phyloP scores from a whole-genome alignment of 1,140 invertebrate species.

The Frieseomelitta varia region DNA sequence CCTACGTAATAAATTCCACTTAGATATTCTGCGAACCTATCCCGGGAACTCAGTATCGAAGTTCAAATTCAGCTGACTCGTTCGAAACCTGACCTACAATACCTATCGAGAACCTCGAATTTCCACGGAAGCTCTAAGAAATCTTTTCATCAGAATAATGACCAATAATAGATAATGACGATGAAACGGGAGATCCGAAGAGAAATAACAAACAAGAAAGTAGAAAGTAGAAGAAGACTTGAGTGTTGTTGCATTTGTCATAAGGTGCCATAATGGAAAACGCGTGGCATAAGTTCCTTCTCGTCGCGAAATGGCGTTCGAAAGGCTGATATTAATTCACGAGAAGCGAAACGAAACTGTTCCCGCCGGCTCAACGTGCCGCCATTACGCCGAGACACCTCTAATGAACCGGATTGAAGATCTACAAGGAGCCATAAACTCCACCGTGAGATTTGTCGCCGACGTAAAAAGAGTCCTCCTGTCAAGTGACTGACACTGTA shows the following conservation, averaged over 20 bases:
- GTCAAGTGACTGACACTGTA: conserved; percentile 16
- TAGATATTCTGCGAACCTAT: neutral
- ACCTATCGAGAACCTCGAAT: neutral
- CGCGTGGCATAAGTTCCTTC: neutral
- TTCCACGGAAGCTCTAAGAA: neutral
- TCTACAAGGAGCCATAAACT: conserved; percentile 37
- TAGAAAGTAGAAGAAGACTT: neutral
- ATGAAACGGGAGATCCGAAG: too few relatives aligned
- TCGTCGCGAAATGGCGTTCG: too few relatives aligned
- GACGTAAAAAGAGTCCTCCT: conserved; percentile 16
- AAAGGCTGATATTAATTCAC: conserved; percentile 21
- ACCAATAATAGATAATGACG: neutral
- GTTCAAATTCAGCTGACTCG: neutral
- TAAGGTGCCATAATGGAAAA: conserved; percentile 2
- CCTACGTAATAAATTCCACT: neutral
- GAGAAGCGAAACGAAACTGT: neutral
- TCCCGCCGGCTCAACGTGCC: neutral
- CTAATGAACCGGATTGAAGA: conserved; percentile 46
- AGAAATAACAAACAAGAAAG: neutral
- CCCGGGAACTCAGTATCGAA: neutral
- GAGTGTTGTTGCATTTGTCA: neutral
- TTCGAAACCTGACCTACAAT: neutral
- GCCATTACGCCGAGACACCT: conserved; percentile 13
- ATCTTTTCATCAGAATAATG: too few relatives aligned
- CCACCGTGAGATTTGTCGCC: conserved; percentile 14